Evolutionary conservation across 2,888 invertebrate species (phyloP), one percentile per base, ranked within the genome.

Genomic region (Idaea straminata): DNA sequence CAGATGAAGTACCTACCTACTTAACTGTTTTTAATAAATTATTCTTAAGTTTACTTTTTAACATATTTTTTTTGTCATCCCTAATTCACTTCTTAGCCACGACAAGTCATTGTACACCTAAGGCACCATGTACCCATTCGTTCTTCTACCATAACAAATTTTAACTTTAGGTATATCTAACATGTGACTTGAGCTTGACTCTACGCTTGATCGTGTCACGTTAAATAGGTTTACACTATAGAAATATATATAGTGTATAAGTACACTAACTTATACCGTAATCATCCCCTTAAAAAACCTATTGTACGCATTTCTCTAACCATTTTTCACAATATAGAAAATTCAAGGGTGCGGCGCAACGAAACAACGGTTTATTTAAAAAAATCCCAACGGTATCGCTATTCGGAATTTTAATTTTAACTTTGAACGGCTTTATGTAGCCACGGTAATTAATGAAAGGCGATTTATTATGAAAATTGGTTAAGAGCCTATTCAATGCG

Each of bases 381-480:
- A 47, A 47, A 47, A 47, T 47, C 47, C 47, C 47, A 47, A 47
- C 47, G 47, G 47, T 47, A 47, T 47, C 47, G 47, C 47, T 47
- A 47, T 47, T 47, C 13, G 47, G 47, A 47, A 47, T 47, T 47
- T 47, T 47, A 47, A 47, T 47, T 47, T 47, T 47, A 47, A 47
- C 47, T 47, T 47, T 10, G 47, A 47, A 47, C 47, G 47, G 47
- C 47, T 47, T 47, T 47, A 47, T 47, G 47, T 47, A 47, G 47
- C 47, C 13, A 47, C 47, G 6, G 47, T 47, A 47, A 47, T 47
- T 47, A 47, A 47, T 47, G 7, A 47, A 47, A 47, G 47, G 47
- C 47, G 47, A 7, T 47, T 47, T 47, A 47, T 47, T 47, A 47
- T 47, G 47, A 47, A 47, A 47, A 47, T 47, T 47, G 47, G 47